Evolutionary conservation across 2,113 vertebrate genomes (phyloP).

Genomic region (Chaetorhynchus papuensis): DNA sequence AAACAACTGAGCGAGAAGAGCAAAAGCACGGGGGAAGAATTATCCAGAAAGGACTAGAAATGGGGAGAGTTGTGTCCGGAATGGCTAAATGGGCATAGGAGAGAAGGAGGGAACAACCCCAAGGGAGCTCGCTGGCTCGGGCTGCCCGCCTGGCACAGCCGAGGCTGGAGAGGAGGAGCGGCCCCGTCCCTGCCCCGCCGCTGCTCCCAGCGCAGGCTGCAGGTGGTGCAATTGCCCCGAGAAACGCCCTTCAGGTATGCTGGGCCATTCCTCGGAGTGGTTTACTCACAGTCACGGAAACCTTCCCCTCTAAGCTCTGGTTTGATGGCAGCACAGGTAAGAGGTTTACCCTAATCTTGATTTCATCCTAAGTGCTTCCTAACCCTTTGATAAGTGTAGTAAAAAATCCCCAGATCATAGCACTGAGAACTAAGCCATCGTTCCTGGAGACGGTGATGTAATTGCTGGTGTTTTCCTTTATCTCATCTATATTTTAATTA

Average conservation of each 20-base stretch:
- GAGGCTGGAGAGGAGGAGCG: rapidly evolving
- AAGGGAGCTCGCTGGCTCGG: neutral
- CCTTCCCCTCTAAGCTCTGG: rapidly evolving
- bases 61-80: rapidly evolving
- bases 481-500: neutral
- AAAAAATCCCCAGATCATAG: rapidly evolving
- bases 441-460: neutral
- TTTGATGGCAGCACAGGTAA: neutral
- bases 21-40: rapidly evolving
- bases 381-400: neutral
- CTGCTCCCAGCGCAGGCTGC: neutral
- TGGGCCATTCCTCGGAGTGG: rapidly evolving
- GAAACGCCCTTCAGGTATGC: rapidly evolving
- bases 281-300: rapidly evolving
- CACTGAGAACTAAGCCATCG: rapidly evolving
- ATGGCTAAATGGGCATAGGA: rapidly evolving
- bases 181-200: neutral
- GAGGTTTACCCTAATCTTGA: neutral
- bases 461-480: neutral
- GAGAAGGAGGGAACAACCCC: rapidly evolving
- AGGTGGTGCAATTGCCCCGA: neutral
- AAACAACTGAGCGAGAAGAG: neutral
- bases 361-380: neutral
- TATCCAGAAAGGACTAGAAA: neutral
- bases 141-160: rapidly evolving